phyloP scores from a whole-genome alignment of 2,888 invertebrate genomes.

The Coleophora deauratella region DNA sequence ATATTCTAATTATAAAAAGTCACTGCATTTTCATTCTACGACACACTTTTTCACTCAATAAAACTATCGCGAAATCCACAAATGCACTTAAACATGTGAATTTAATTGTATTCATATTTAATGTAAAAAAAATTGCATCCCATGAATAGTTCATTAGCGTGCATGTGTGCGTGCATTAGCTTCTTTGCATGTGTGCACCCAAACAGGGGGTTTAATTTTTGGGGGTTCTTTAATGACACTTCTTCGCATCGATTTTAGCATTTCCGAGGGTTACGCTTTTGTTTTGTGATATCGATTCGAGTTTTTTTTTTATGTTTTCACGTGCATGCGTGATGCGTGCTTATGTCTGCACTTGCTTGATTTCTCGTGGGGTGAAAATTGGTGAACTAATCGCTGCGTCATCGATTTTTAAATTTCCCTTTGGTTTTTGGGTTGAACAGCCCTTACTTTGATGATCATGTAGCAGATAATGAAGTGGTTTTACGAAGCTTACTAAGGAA shows the following conservation, averaged over 20 bases:
- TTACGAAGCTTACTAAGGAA: too few relatives aligned
- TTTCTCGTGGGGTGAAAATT: slow-evolving; percentile 19
- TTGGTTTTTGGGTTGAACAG: neutral
- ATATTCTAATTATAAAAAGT: too few relatives aligned
- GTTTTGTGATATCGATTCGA: slow-evolving; percentile 61
- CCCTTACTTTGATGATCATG: neutral
- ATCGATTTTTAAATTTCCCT: slow-evolving; percentile 16
- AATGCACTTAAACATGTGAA: too few relatives aligned
- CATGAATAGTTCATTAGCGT: slow-evolving; percentile 42
- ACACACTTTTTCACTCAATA: too few relatives aligned
- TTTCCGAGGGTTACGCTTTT: slow-evolving; percentile 67
- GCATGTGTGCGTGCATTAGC: slow-evolving; percentile 42
- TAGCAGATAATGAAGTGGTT: too few relatives aligned
- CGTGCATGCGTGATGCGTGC: slow-evolving; percentile 41
- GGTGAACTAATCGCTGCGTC: slow-evolving; percentile 25
- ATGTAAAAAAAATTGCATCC: slow-evolving; percentile 8
- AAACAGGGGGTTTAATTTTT: slow-evolving; percentile 64
- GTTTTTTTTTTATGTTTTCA: slow-evolving; percentile 40
- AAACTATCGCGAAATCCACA: too few relatives aligned
- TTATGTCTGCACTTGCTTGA: slow-evolving; percentile 25
- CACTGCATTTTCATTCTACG: too few relatives aligned
- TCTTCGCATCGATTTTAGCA: slow-evolving; percentile 70
- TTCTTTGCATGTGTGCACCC: slow-evolving; percentile 35
- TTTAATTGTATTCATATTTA: too few relatives aligned
- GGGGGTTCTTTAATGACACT: slow-evolving; percentile 74